Evolutionary conservation across 2,797 vertebrate genomes (phyloP).

Genomic region (Margarornis squamiger): DNA sequence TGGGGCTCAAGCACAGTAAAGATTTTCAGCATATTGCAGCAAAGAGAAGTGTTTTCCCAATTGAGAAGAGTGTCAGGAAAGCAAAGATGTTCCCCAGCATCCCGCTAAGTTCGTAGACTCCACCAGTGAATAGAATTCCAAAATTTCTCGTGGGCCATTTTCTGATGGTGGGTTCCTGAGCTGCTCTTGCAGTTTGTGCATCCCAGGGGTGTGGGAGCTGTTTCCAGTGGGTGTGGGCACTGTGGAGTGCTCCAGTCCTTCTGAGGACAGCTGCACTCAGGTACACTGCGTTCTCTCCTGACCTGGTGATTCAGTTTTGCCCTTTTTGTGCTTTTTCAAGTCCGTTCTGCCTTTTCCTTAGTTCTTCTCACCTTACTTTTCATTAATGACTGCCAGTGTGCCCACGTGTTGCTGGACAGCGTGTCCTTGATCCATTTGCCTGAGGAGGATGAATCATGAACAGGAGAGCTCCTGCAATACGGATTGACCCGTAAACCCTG

Average conservation of each 20-base stretch:
- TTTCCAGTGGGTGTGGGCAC: not conserved
- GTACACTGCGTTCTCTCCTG: not conserved
- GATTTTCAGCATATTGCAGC: not conserved
- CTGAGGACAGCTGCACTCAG: not conserved
- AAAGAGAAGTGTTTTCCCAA: not conserved
- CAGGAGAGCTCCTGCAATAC: not conserved
- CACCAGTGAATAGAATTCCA: not conserved
- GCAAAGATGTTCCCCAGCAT: conserved; percentile 18
- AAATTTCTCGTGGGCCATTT: not conserved
- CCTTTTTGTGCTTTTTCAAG: not conserved
- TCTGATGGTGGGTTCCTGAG: rapidly evolving
- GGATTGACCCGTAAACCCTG: not conserved
- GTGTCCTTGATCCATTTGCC: not conserved
- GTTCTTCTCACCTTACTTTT: not conserved
- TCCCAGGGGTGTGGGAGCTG: not conserved
- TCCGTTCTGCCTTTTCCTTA: not conserved
- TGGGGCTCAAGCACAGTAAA: not conserved
- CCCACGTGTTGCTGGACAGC: not conserved
- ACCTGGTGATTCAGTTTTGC: not conserved
- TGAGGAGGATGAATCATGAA: not conserved
- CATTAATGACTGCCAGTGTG: not conserved
- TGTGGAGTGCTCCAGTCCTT: not conserved
- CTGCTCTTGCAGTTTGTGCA: not conserved
- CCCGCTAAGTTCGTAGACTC: not conserved
- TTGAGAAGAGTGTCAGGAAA: conserved; percentile 4